Evolutionary conservation across 1,140 invertebrate species (phyloP).

Genomic region (Melitaea cinxia): DNA sequence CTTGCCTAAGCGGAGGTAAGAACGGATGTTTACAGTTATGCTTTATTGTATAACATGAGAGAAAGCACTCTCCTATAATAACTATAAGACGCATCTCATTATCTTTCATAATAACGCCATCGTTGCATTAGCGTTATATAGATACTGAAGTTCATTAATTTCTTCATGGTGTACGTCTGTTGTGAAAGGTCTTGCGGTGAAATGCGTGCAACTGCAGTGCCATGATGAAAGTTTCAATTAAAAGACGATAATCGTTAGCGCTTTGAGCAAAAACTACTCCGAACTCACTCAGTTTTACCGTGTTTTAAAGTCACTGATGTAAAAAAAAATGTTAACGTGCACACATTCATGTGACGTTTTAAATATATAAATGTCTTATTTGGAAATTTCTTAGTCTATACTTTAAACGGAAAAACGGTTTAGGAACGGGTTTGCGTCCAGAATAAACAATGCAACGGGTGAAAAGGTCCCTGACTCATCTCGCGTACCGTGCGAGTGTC

Average conservation of each 20-base stretch:
- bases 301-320: not conserved
- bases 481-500: conserved; percentile 50
- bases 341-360: conserved; percentile 13
- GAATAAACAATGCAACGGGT: conserved; percentile 72
- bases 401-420: conserved; percentile 54
- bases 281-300: too few relatives aligned
- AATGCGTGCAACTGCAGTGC: conserved; percentile 16
- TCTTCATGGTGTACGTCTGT: conserved; percentile 1
- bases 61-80: conserved; percentile 60
- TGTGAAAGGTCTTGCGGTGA: conserved; percentile 29
- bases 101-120: conserved; percentile 23
- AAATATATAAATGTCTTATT: conserved; percentile 29
- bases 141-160: conserved; percentile 12
- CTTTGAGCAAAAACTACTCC: conserved; percentile 13
- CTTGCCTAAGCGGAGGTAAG: conserved; percentile 76
- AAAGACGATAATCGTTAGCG: conserved; percentile 24
- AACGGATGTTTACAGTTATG: conserved; percentile 78
- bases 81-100: conserved; percentile 23
- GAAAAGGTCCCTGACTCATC: conserved; percentile 77
- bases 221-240: conserved; percentile 33
- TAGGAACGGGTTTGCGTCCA: conserved; percentile 54
- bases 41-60: conserved; percentile 75
- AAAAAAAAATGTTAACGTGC: conserved; percentile 5
- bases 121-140: conserved; percentile 19
- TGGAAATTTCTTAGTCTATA: conserved; percentile 26